Base-by-base conservation (phyloP, 2,888 invertebrate genomes). In the Sphaerophoria taeniata region DNA sequence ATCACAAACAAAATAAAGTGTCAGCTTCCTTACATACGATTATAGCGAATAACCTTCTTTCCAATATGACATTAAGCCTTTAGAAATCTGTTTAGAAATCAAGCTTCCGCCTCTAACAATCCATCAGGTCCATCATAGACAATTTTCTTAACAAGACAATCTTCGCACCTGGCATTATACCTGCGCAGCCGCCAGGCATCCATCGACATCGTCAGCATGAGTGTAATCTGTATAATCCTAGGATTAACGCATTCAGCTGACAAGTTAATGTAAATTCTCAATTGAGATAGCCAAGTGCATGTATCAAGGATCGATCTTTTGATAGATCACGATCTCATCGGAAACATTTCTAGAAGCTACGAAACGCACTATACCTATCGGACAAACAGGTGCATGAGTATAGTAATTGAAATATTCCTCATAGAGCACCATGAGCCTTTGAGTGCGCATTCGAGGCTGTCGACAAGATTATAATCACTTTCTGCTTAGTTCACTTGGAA, bases 401-500 rank as follows among this genome's bases (percentile, higher is more conserved):
- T 91, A 90, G 91, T 91, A 91, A 91, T 91, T 91, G 91, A 89
- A 91, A 89, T 89, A 88, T 88, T 56, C 89, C 87, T 88, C 89
- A 88, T 88, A 89, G 90, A 90, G 89, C 89, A 88, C 89, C 31
- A 49, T 33, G 9, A 43, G 43, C 6, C 43, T 43, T 24, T 24
- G 24, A 24, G 24, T 24, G 24, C 24, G 24, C 43, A 11, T 39
- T 39, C 11, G 7, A 31, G 3, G 16, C 16, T 12, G 47, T 76
- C 74, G 53, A 60, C 67, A 55, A 80, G 80, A 80, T 85, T 72
- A 76, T 80, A 85, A 85, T 85, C 80, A 76, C 84, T 76, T 80
- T 80, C 84, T 80, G 80, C 76, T 76, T 72, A 85, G 75, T 60
- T 76, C 72, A 72, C 14, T 69, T 14, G 51, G 63, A 80, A 80